These are phyloP conservation scores for Muscicapa comitata DNA, from an alignment of 2,797 vertebrate genomes.

Conservation along the genomic window DNA sequence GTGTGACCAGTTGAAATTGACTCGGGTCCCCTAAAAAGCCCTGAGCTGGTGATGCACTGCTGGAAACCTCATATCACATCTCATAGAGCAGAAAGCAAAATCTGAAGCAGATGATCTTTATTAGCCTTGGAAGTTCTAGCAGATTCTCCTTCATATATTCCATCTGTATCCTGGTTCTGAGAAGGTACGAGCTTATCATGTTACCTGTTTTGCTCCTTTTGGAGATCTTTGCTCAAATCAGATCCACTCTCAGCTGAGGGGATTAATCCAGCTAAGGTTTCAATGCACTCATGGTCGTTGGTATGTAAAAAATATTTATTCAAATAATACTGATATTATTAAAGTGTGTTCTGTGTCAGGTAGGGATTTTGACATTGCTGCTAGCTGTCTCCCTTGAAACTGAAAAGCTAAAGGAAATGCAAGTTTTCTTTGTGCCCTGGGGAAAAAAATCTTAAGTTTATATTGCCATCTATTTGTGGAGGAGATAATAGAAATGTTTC, in stretches of 20 bases:
- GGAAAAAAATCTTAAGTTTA: not conserved
- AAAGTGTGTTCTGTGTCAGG: not conserved
- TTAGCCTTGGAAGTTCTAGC: not conserved
- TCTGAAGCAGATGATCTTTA: not conserved
- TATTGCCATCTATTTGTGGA: not conserved
- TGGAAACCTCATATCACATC: not conserved
- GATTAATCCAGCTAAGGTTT: not conserved
- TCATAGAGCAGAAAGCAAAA: not conserved
- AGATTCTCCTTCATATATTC: not conserved
- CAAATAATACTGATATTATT: not conserved
- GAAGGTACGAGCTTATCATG: not conserved
- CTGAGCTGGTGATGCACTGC: not conserved
- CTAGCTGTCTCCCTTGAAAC: not conserved
- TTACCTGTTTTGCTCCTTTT: not conserved
- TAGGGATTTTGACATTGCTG: not conserved
- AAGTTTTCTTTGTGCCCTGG: not conserved
- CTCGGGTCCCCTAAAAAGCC: not conserved
- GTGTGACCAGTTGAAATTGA: not conserved
- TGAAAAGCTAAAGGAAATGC: not conserved
- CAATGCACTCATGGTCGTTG: not conserved
- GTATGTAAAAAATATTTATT: not conserved
- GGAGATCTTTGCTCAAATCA: not conserved
- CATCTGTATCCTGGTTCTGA: not conserved
- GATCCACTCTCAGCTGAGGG: accelerated
- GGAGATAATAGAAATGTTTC: not conserved